These are phyloP conservation scores for Poeciliopsis infans DNA, from an alignment of 2,797 vertebrate genomes.

Conservation along the genomic window DNA sequence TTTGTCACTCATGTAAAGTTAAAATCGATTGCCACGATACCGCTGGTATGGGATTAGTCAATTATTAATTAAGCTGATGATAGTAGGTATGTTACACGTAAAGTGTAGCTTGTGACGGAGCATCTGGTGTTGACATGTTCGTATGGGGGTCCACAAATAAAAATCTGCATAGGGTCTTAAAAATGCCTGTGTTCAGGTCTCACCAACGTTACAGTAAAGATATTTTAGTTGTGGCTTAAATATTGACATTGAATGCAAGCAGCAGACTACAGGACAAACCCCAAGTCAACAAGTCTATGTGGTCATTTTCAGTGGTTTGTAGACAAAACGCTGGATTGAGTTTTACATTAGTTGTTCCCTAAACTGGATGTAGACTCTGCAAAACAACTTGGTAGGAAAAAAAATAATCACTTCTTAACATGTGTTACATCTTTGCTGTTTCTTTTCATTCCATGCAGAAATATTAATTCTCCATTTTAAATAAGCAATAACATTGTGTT, in stretches of 20 bases:
- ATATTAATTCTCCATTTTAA: neutral
- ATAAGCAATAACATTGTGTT: neutral
- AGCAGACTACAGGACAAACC: neutral
- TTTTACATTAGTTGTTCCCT: neutral
- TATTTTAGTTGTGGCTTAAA: neutral
- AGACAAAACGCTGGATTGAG: neutral
- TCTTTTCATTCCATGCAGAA: neutral
- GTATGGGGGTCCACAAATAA: no score
- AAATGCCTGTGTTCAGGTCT: neutral
- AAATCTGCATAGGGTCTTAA: no score
- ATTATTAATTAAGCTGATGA: no score
- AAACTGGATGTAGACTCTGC: neutral
- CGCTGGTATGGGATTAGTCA: no score
- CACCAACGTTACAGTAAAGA: neutral
- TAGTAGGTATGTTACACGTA: no score
- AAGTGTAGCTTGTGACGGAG: no score
- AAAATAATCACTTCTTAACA: neutral
- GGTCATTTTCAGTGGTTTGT: neutral
- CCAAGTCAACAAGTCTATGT: neutral
- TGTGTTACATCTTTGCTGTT: neutral
- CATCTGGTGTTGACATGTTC: no score
- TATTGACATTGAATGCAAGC: neutral
- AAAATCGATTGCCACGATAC: no score
- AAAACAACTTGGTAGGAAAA: no score
- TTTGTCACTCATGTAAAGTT: no score